Evolutionary conservation across 2,797 vertebrate species (phyloP).

Genomic region (Gorsachius magnificus): DNA sequence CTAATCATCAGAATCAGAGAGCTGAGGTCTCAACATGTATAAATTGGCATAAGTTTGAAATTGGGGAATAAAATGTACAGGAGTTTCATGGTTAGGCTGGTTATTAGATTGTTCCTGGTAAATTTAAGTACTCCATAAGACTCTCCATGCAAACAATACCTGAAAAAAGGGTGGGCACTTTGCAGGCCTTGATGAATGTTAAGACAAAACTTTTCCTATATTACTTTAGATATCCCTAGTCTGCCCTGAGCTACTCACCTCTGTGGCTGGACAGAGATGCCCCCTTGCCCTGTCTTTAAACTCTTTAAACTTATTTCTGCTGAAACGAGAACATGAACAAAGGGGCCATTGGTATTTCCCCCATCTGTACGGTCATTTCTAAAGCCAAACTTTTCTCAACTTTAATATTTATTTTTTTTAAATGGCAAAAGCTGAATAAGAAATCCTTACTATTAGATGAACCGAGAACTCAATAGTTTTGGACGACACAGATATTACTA

Average conservation of each 20-base stretch:
- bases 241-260: background rate
- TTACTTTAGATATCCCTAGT: background rate
- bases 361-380: background rate
- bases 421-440: background rate
- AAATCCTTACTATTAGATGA: background rate
- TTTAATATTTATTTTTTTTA: background rate
- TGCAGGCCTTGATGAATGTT: background rate
- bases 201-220: background rate
- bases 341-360: background rate
- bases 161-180: background rate
- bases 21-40: background rate
- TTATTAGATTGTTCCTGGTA: background rate
- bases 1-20: background rate
- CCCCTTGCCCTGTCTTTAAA: background rate
- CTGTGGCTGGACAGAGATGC: background rate
- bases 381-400: background rate
- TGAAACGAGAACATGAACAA: background rate
- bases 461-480: background rate
- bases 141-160: background rate
- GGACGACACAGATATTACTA: background rate
- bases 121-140: background rate
- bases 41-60: background rate
- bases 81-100: background rate
- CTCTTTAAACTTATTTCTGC: background rate
- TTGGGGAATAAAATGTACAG: background rate